phyloP scores from a whole-genome alignment of 2,113 vertebrate species.

The Cavia porcellus region DNA sequence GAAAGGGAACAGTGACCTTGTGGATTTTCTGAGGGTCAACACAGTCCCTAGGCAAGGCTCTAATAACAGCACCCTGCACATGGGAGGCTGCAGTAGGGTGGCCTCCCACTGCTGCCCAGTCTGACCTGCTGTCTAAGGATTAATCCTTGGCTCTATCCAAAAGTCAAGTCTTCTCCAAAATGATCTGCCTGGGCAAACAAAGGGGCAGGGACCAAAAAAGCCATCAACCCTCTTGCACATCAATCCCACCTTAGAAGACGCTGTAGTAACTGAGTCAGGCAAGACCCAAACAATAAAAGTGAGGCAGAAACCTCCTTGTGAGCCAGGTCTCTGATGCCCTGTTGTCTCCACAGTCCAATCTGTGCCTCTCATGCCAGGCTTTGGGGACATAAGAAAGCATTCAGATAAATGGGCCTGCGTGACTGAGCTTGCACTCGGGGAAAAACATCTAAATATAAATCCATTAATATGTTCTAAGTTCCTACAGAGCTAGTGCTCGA shows the following conservation, averaged over 20 bases:
- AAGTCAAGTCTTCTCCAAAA: constrained; percentile 12
- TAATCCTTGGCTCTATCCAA: neutral
- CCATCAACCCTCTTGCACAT: neutral
- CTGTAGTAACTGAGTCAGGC: neutral
- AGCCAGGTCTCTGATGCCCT: neutral
- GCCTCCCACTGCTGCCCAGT: neutral
- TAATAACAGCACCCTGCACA: neutral
- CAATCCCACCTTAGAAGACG: neutral
- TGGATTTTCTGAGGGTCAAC: neutral
- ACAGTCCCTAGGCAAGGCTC: neutral
- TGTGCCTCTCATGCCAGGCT: constrained; percentile 47
- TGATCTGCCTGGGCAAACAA: neutral
- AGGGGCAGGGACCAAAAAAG: neutral
- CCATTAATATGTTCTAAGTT: constrained; percentile 22
- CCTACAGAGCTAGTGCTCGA: neutral
- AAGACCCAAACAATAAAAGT: constrained; percentile 45
- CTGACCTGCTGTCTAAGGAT: neutral
- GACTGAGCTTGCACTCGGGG: neutral
- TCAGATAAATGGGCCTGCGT: constrained; percentile 69
- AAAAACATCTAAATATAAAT: constrained; percentile 61
- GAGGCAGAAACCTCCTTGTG: constrained; percentile 15
- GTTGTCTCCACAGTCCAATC: constrained; percentile 40
- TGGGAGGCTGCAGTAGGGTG: neutral
- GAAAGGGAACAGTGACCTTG: neutral
- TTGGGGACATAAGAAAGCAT: constrained; percentile 43